phyloP scores from a whole-genome alignment of 2,888 invertebrate species.

The Temnothorax rugatulus region DNA sequence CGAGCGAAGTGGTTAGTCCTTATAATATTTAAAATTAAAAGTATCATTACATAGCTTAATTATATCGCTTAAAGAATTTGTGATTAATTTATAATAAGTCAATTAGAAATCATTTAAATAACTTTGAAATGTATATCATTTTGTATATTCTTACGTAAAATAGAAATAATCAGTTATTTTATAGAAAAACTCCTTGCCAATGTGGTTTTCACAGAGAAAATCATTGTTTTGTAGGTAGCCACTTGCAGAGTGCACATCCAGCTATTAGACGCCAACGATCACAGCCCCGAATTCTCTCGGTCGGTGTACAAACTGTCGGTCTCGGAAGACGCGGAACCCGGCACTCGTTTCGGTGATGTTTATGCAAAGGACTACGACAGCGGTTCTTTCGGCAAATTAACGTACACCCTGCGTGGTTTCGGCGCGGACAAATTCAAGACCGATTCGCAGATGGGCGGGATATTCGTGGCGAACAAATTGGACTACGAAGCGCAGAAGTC shows the following conservation, averaged over 20 bases:
- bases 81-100: background rate
- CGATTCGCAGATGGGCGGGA: constrained; percentile 89
- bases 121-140: background rate
- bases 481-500: constrained; percentile 94
- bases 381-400: constrained; percentile 90
- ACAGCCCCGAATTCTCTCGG: constrained; percentile 90
- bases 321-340: constrained; percentile 89
- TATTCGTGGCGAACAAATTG: constrained; percentile 89
- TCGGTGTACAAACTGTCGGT: constrained; percentile 90
- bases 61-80: background rate
- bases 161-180: background rate
- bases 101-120: background rate
- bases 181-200: background rate
- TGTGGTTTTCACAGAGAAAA: background rate
- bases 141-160: background rate
- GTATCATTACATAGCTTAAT: background rate
- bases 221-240: constrained; percentile 86
- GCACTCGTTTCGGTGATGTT: constrained; percentile 89
- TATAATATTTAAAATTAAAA: constrained; percentile 5
- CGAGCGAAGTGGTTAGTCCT: constrained; percentile 85
- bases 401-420: constrained; percentile 92
- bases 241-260: constrained; percentile 89
- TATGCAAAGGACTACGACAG: constrained; percentile 92
- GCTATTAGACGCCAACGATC: constrained; percentile 93
- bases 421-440: constrained; percentile 93